These are phyloP conservation scores for Anolis apletophallus DNA, from an alignment of 2,797 vertebrate species.

Conservation along the genomic window DNA sequence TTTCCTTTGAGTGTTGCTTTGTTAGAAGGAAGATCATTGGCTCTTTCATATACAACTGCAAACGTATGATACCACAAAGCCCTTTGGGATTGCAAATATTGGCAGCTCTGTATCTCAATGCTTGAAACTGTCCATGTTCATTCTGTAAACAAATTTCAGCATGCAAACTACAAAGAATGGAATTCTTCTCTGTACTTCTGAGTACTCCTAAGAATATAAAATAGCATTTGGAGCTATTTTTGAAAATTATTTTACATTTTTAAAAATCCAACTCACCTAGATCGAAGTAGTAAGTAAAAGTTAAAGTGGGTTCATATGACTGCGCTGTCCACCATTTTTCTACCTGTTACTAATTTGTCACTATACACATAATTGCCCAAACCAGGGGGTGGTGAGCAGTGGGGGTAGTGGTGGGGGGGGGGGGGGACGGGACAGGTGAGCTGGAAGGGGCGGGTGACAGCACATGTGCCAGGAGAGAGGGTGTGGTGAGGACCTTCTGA, in stretches of 20 bases:
- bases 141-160: not conserved
- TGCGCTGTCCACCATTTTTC: not conserved
- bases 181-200: not conserved
- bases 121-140: not conserved
- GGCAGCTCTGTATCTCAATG: slow-evolving; percentile 11
- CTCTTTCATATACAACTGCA: not conserved
- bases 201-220: not conserved
- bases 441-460: too few species aligned
- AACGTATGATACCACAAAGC: not conserved
- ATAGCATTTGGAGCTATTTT: not conserved
- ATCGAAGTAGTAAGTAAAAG: not conserved
- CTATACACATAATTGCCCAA: not conserved
- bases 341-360: not conserved
- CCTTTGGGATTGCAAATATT: slow-evolving; percentile 26
- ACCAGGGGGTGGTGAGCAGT: too few species aligned
- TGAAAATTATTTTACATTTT: not conserved
- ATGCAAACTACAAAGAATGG: not conserved
- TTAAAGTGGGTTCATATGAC: not conserved
- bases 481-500: too few species aligned
- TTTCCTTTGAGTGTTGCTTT: slow-evolving; percentile 14
- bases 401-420: too few species aligned
- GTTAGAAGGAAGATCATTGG: not conserved
- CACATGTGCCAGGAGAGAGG: too few species aligned
- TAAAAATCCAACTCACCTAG: not conserved
- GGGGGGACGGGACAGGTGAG: too few species aligned